Conservation (phyloP, 2,888 invertebrate species). For the Yponomeuta evonymella region DNA sequence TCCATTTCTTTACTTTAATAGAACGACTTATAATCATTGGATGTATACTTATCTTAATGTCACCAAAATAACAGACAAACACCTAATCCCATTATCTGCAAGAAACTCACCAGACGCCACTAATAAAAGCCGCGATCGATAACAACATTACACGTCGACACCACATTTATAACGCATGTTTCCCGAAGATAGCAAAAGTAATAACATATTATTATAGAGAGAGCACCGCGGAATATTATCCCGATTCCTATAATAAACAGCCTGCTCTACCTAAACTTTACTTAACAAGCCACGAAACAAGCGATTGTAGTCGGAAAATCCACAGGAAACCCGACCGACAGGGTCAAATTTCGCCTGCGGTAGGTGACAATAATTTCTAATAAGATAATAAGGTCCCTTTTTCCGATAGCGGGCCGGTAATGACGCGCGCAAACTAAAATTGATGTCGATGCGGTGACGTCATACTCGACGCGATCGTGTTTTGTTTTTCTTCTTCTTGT, state of each 20-base stretch:
- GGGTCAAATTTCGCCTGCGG: background rate
- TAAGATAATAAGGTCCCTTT: conserved; percentile 52
- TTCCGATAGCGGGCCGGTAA: conserved; percentile 44
- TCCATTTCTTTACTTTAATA: too few relatives aligned
- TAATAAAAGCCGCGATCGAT: conserved; percentile 26
- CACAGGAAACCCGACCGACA: background rate
- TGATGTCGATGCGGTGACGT: conserved; percentile 23
- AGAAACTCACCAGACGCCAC: conserved; percentile 20
- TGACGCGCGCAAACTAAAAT: conserved; percentile 30
- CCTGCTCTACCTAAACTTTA: conserved; percentile 9
- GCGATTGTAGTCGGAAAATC: background rate
- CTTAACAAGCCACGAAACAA: conserved; percentile 2
- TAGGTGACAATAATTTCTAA: conserved; percentile 35
- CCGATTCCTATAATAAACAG: conserved; percentile 14
- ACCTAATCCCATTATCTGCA: conserved; percentile 16
- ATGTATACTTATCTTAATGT: too few relatives aligned
- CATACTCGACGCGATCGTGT: conserved; percentile 2
- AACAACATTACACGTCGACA: conserved; percentile 26
- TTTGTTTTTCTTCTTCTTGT: background rate
- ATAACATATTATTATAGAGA: conserved; percentile 21
- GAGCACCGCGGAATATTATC: conserved; percentile 26
- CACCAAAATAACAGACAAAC: conserved; percentile 11
- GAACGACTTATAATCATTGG: too few relatives aligned
- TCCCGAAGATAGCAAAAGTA: conserved; percentile 27
- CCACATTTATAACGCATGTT: conserved; percentile 22